Percentiles rank a stretch among this genome's conserved stretches.
Evolutionary conservation across 2,113 vertebrate genomes (phyloP).

Genomic region (Anser cygnoides): DNA sequence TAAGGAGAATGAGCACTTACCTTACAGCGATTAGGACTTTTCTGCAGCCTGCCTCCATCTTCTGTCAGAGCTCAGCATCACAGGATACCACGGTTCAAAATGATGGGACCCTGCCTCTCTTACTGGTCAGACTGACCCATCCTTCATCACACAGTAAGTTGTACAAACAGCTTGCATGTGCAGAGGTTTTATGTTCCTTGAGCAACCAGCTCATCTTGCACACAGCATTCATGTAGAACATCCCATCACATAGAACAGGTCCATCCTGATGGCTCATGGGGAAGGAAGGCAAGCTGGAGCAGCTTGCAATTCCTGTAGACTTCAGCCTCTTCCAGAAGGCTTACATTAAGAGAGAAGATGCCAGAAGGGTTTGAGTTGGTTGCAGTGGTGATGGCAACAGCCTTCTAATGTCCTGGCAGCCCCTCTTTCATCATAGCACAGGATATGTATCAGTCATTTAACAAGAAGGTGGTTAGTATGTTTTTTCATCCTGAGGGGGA

Average conservation of each 20-base stretch:
- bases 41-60: background rate
- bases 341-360: background rate
- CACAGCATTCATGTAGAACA: background rate
- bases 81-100: background rate
- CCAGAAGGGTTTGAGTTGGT: background rate
- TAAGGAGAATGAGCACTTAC: background rate
- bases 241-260: background rate
- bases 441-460: background rate
- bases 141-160: background rate
- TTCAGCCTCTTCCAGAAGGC: background rate
- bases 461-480: background rate
- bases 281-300: background rate
- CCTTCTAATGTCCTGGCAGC: background rate
- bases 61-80: background rate
- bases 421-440: background rate
- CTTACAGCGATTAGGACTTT: background rate
- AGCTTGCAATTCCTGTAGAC: background rate
- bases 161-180: background rate
- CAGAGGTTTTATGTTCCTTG: background rate
- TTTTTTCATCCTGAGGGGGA: background rate
- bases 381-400: background rate
- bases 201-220: background rate
- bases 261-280: background rate
- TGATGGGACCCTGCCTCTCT: background rate
- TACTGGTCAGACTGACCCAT: background rate